Evolutionary conservation across 2,797 vertebrate species (phyloP).

Genomic region (Crocodylus rhombifer): DNA sequence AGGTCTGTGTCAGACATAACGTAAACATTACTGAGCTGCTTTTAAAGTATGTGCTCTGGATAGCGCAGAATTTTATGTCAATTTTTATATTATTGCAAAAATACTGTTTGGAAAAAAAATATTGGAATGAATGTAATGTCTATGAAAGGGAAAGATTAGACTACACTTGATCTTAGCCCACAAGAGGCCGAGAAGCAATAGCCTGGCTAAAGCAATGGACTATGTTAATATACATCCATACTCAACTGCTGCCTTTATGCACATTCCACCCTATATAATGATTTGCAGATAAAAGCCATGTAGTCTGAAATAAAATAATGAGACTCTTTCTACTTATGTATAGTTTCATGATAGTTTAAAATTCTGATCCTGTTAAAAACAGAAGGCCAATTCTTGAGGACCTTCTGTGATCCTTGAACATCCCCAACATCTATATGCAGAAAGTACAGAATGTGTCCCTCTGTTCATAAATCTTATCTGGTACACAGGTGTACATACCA

Average conservation of each 20-base stretch:
- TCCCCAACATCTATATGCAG: not conserved
- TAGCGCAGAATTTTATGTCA: slow-evolving; percentile 1
- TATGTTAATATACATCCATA: not conserved
- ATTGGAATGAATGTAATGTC: not conserved
- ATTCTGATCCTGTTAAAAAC: not conserved
- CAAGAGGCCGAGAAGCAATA: not conserved
- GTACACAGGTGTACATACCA: not conserved
- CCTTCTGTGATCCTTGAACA: not conserved
- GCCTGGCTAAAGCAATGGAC: not conserved
- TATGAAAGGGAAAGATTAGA: not conserved
- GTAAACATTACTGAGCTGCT: not conserved
- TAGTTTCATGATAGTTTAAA: not conserved
- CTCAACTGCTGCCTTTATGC: not conserved
- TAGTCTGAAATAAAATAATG: slow-evolving; percentile 31
- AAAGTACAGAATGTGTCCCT: not conserved
- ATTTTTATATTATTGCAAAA: slow-evolving; percentile 16
- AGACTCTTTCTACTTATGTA: not conserved
- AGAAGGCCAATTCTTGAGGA: not conserved
- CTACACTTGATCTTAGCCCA: no score
- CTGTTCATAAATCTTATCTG: not conserved
- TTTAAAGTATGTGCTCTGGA: not conserved
- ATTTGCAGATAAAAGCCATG: slow-evolving; percentile 23
- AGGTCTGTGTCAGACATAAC: slow-evolving; percentile 9
- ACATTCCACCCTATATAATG: not conserved
- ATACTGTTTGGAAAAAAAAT: not conserved